Evolutionary conservation across 2,797 vertebrate species (phyloP), one percentile per base, ranked within the genome.

Genomic region (Acridotheres tristis): DNA sequence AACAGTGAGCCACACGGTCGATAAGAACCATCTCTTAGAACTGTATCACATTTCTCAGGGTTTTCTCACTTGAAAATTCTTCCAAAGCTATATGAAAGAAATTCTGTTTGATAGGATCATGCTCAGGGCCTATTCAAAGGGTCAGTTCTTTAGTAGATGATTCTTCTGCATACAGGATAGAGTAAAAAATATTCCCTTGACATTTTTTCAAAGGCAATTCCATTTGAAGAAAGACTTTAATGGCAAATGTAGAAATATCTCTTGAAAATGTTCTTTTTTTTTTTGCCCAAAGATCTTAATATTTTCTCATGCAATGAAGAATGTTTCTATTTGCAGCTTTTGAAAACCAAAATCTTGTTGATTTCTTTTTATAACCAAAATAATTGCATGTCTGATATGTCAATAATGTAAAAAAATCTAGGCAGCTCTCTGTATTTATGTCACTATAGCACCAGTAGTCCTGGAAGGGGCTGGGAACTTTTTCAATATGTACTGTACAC

Each of bases 341-440:
- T 54, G 50, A 57, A 85, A 89, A 54, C 30, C 9, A 77, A 90
- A 77, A 74, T 67, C 40, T 67, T 36, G 13, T 65, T 80, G 40
- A 53, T 77, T 79, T 83, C 11, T 83, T 89, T 91, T 83, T 68
- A 50, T 71, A 65, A 61, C 42, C 19, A 67, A 93, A 93, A 54
- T 85, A 94, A 71, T 87, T 67, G 10, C 55, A 43, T 58, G 61
- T 74, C 57, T 96, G 65, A 83, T 77, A 77, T 23, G 27, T 53
- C 75, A 88, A 85, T 73, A 88, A 80, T 43, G 62, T 61, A 61
- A 86, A 85, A 93, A 87, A 85, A 73, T 73, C 65, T 30, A 68
- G 45, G 68, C 89, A 95, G 72, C 59, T 86, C 51, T 88, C 85
- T 86, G 51, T 89, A 61, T 93, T 96, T 95, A 42, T 91, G 62